phyloP scores from a whole-genome alignment of 37 sponge, comb jelly and placozoan species.

The Hormiphora californensis region DNA sequence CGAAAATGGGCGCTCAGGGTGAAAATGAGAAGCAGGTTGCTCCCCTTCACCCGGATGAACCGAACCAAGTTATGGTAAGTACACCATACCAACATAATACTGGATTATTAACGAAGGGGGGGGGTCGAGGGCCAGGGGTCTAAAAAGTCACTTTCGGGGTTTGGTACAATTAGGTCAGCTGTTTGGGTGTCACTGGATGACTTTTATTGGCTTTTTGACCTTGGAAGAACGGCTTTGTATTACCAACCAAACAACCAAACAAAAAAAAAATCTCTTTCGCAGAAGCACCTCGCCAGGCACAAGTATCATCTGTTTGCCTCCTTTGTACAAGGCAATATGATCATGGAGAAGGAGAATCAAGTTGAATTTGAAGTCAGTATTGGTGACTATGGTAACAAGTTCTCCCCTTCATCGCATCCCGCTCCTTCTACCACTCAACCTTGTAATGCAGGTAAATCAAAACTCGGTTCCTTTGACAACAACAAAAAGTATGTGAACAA shows the following conservation, averaged over 20 bases:
- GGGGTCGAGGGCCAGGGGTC: too few species aligned
- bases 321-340: slow-evolving; percentile 47
- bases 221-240: too few species aligned
- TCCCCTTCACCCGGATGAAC: not conserved
- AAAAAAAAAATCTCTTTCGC: too few species aligned
- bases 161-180: too few species aligned
- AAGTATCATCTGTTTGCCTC: slow-evolving; percentile 34
- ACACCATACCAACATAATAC: not conserved
- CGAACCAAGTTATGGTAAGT: slow-evolving; percentile 5
- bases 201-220: too few species aligned
- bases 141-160: too few species aligned
- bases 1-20: not conserved
- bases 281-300: not conserved
- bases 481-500: not conserved
- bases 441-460: slow-evolving; percentile 26
- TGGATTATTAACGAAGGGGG: too few species aligned
- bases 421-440: slow-evolving; percentile 50
- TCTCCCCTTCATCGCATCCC: not conserved
- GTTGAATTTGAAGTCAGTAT: slow-evolving; percentile 51
- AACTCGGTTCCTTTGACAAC: not conserved
- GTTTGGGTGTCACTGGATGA: too few species aligned
- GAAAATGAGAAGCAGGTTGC: not conserved
- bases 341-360: slow-evolving; percentile 34
- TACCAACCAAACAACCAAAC: too few species aligned
- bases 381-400: slow-evolving; percentile 56